Evolutionary conservation across 2,113 vertebrate genomes (phyloP).

Genomic region (Salvelinus sp.): DNA sequence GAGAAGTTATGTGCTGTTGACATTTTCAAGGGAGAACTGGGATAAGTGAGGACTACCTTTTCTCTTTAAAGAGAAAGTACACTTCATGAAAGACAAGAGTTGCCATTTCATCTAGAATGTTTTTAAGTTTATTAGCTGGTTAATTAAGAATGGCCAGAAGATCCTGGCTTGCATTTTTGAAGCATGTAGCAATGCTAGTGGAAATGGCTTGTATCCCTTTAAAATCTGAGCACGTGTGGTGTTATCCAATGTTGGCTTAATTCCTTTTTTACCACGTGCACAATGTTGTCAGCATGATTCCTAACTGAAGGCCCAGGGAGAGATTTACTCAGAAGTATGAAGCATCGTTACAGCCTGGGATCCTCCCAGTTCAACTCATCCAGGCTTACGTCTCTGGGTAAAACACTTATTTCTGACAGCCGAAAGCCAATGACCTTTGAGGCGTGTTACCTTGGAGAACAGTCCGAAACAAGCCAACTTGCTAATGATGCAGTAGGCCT

Average conservation of each 20-base stretch:
- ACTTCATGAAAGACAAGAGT: too few species aligned
- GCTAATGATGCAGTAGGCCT: conserved; percentile 96
- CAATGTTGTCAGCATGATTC: background rate
- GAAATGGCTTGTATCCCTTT: too few species aligned
- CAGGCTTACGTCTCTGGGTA: background rate
- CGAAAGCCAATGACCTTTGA: background rate
- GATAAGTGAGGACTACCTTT: background rate
- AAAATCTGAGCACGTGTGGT: background rate
- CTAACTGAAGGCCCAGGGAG: background rate
- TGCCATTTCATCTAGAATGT: too few species aligned
- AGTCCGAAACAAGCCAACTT: conserved; percentile 90
- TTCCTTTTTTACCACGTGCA: background rate
- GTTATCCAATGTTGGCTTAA: background rate
- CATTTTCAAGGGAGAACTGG: background rate
- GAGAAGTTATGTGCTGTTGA: background rate
- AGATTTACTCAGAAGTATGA: background rate
- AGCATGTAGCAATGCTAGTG: too few species aligned
- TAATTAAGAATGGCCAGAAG: too few species aligned
- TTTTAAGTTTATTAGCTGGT: too few species aligned
- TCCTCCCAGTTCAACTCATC: background rate
- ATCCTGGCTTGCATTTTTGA: too few species aligned
- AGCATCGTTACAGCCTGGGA: background rate
- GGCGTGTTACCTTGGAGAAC: conserved; percentile 85
- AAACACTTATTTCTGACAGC: background rate
- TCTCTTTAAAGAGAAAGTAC: background rate